A percentile compares a stretch with the other conserved stretches of the same genome.
Evolutionary conservation across 2,797 vertebrate genomes (phyloP).

Genomic region (Spinus olivaceus): DNA sequence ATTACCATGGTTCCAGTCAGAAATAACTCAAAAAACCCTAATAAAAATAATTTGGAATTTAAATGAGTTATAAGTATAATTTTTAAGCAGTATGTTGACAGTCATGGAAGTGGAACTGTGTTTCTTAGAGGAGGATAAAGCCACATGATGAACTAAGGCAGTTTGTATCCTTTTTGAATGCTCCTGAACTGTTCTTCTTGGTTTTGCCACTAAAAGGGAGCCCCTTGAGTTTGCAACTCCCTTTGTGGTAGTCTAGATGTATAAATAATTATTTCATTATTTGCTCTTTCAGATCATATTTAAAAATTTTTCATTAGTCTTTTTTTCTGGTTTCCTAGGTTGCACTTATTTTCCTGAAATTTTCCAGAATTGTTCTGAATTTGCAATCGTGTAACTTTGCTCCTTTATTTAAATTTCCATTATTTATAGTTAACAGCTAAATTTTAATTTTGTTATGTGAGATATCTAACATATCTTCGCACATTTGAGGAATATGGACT

Average conservation of each 20-base stretch:
- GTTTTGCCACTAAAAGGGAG: background rate
- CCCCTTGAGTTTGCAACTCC: background rate
- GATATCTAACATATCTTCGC: background rate
- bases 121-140: background rate
- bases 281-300: background rate
- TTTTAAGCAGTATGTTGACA: background rate
- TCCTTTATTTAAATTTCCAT: background rate
- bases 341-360: background rate
- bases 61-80: background rate
- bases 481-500: background rate
- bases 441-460: background rate
- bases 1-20: background rate
- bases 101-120: background rate
- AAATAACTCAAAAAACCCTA: background rate
- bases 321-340: background rate
- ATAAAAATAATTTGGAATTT: background rate
- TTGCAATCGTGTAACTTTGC: background rate
- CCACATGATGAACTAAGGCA: background rate
- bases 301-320: fast-evolving
- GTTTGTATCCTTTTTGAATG: background rate
- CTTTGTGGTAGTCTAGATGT: background rate
- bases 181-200: background rate
- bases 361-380: background rate
- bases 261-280: background rate
- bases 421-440: background rate